A percentile compares a stretch with the other conserved stretches of the same genome.
phyloP scores from a whole-genome alignment of 2,888 invertebrate species.

The Parnassius glacialis region DNA sequence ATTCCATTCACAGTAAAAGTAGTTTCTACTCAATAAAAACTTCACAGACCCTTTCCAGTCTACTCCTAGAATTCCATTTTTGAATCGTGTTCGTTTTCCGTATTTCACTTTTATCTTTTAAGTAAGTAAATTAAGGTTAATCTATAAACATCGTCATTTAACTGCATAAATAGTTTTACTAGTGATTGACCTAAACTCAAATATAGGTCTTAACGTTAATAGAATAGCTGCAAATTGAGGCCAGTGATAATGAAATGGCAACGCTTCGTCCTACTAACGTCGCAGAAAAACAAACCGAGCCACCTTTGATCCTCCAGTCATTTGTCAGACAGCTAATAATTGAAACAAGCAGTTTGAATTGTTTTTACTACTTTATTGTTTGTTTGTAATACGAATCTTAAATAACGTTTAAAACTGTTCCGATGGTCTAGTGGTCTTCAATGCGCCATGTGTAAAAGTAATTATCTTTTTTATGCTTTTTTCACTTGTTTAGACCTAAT shows the following conservation, averaged over 20 bases:
- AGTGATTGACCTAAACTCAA: conserved; percentile 17
- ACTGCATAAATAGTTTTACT: not conserved
- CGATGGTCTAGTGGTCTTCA: too few relatives aligned
- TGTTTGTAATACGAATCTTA: too few relatives aligned
- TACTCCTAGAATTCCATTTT: conserved; percentile 21
- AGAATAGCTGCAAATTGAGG: conserved; percentile 20
- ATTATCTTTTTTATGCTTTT: too few relatives aligned
- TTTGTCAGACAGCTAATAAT: conserved; percentile 17
- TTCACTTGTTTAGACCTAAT: too few relatives aligned
- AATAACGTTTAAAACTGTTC: too few relatives aligned
- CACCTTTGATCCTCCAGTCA: conserved; percentile 21
- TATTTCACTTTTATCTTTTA: conserved; percentile 11
- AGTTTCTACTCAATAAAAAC: conserved; percentile 17
- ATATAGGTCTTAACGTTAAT: conserved; percentile 13
- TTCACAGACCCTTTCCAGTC: not conserved
- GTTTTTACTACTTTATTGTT: too few relatives aligned
- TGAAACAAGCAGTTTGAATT: conserved; percentile 16
- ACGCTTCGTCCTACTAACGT: conserved; percentile 24
- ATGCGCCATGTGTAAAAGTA: too few relatives aligned
- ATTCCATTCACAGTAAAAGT: conserved; percentile 22
- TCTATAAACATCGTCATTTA: conserved; percentile 1
- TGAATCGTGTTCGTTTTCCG: conserved; percentile 2
- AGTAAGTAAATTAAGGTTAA: conserved; percentile 1
- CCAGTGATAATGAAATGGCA: conserved; percentile 27
- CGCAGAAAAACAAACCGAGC: conserved; percentile 11